These are phyloP conservation scores for Trachelus tabidus DNA, from an alignment of 2,888 invertebrate genomes.

Conservation along the genomic window DNA sequence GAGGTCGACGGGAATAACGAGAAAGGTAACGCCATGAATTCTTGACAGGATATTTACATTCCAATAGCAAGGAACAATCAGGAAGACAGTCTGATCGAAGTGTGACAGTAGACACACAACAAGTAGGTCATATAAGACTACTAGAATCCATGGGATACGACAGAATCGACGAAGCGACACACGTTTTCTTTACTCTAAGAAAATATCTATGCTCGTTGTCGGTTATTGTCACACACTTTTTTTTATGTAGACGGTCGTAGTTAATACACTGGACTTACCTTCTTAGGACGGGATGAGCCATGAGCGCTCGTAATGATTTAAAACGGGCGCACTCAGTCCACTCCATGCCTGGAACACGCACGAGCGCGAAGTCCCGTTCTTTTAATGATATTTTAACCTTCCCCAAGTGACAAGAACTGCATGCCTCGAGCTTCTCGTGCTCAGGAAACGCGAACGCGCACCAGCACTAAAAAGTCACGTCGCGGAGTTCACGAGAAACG, in stretches of 20 bases:
- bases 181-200: not conserved
- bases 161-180: not conserved
- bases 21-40: not conserved
- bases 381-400: not conserved
- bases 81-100: slow-evolving; percentile 23
- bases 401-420: not conserved
- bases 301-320: slow-evolving; percentile 50
- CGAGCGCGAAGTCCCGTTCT: slow-evolving; percentile 29
- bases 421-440: not conserved
- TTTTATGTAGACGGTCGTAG: not conserved
- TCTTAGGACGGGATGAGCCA: slow-evolving; percentile 34
- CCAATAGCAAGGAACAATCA: not conserved
- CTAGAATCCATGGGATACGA: not conserved
- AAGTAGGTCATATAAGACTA: slow-evolving; percentile 43
- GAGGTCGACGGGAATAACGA: not conserved
- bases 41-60: not conserved
- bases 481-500: slow-evolving; percentile 35
- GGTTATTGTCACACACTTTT: not conserved
- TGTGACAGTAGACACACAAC: slow-evolving; percentile 43
- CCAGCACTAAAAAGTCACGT: slow-evolving; percentile 24
- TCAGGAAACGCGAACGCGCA: slow-evolving; percentile 24
- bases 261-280: slow-evolving; percentile 23
- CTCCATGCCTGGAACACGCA: slow-evolving; percentile 50
- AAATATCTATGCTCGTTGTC: not conserved
- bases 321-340: slow-evolving; percentile 49